Evolutionary conservation across 2,113 vertebrate genomes (phyloP), one percentile per base, ranked within the genome.

Genomic region (Ceyx margarethae): DNA sequence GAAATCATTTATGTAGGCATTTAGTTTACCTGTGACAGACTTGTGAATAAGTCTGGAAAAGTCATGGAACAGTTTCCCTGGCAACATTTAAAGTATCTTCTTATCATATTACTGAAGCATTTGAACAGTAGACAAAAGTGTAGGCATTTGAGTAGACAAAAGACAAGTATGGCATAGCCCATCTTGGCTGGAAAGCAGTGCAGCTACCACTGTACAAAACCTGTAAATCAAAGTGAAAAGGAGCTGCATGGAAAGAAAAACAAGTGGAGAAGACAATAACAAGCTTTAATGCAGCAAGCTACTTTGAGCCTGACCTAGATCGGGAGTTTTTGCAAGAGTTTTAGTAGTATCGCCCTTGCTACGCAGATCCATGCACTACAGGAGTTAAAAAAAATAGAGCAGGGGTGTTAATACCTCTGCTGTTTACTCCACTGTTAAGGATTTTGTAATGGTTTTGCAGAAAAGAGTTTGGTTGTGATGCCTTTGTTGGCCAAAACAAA

Each of bases 381-480:
- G 48, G 42, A 10, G 3, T 61, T 45, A 3, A 62, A 53, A 57
- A 28, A n/a, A 25, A 26, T 9, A 10, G 6, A 10, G 56, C 25
- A 6, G n/a, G 13, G 33, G 13, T 14, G 1, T 54, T 33, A 74
- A 25, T 51, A 53, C 2, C 5, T 46, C 48, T 68, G 17, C 13
- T 11, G 2, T 67, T 84, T 58, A 48, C 9, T 68, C 7, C 1
- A 1, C 5, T 79, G 8, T 35, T 67, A 48, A 0, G 10, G 13
- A 69, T 87, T 71, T 73, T 82, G 29, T 15, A 58, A 76, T 50
- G 9, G 33, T 94, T 87, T 82, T 82, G 45, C 31, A 64, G 33
- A 84, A 57, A 6, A 67, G 4, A 66, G 7, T 12, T 4, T 51
- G 28, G 13, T n/a, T 33, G 13, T 54, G 14, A 50, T 54, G 56